These are phyloP conservation scores for Drosophila aldrichi DNA, from an alignment of 2,888 invertebrate species.

Conservation along the genomic window DNA sequence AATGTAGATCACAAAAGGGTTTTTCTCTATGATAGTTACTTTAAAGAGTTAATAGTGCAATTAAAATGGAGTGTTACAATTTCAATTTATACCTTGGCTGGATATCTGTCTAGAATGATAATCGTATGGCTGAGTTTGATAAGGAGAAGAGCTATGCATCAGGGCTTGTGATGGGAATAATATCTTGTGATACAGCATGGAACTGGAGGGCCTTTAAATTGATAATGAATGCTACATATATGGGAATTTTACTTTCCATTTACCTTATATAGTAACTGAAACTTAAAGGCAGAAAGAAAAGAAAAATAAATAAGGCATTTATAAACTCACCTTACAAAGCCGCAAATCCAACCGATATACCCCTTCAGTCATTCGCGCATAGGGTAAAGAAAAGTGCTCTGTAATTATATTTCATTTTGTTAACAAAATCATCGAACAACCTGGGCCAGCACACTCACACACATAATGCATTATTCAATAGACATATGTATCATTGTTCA, in stretches of 20 bases:
- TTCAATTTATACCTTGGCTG: no score
- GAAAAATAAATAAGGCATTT: no score
- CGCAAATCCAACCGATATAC: not conserved
- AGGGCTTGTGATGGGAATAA: not conserved
- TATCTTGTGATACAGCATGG: not conserved
- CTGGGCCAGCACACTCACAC: constrained; percentile 9
- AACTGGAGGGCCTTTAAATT: no score
- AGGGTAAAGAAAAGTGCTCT: not conserved
- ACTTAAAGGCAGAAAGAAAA: no score
- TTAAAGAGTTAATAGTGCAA: no score
- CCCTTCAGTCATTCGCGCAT: no score
- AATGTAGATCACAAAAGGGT: no score
- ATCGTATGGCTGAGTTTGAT: not conserved
- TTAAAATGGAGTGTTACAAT: no score
- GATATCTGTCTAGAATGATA: no score
- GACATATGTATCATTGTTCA: constrained; percentile 35
- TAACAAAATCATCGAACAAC: constrained; percentile 62
- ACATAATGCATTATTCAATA: constrained; percentile 71
- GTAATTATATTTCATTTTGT: constrained; percentile 59
- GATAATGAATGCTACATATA: no score
- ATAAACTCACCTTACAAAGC: not conserved
- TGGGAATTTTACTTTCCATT: no score
- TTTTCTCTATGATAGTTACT: not conserved
- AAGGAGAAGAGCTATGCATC: not conserved
- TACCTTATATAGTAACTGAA: no score